Conservation (phyloP, 1,140 invertebrate genomes). For the Caenorhabditis latens region DNA sequence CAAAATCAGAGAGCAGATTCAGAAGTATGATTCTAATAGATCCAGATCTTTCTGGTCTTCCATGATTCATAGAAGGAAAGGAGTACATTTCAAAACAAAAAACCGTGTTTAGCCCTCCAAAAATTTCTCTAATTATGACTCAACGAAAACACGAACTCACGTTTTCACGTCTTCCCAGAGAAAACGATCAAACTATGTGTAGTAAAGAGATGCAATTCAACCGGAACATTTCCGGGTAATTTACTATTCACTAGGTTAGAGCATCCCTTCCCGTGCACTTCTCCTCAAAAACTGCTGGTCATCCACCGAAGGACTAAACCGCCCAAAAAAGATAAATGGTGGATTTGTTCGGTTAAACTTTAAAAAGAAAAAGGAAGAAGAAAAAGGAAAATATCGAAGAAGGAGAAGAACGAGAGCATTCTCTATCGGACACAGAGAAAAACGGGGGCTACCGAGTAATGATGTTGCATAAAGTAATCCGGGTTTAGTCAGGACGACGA, state of each 20-base stretch:
- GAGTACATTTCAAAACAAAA: too few species aligned
- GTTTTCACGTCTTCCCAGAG: too few species aligned
- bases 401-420: not conserved
- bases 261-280: not conserved
- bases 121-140: too few species aligned
- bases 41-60: too few species aligned
- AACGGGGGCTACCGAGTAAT: not conserved
- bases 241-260: not conserved
- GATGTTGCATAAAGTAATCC: constrained; percentile 49
- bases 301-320: not conserved
- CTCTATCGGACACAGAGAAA: not conserved
- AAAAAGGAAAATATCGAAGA: not conserved
- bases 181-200: too few species aligned
- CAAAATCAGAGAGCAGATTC: too few species aligned
- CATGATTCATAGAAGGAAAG: too few species aligned
- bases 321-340: constrained; percentile 7
- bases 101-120: too few species aligned
- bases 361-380: not conserved
- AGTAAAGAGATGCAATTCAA: too few species aligned
- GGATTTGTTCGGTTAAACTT: not conserved
- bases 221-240: constrained; percentile 20
- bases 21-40: too few species aligned
- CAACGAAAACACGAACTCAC: too few species aligned
- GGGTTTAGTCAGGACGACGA: not conserved
- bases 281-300: not conserved